phyloP scores from a whole-genome alignment of 1,140 invertebrate species.

The Drosophila pseudoobscura region DNA sequence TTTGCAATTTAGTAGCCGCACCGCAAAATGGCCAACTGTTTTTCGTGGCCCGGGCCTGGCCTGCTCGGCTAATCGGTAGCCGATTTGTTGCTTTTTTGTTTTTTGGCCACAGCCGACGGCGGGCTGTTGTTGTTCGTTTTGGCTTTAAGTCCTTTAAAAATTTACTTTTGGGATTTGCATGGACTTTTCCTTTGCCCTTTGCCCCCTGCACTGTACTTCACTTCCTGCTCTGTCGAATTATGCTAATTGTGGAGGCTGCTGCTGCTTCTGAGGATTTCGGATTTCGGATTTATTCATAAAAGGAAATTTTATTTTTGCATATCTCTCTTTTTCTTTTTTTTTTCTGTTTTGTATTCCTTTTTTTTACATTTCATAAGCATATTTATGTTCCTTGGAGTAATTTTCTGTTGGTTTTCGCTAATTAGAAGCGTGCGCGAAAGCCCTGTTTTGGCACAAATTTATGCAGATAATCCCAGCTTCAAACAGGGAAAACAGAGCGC shows the following conservation, averaged over 20 bases:
- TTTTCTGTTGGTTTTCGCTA: slow-evolving; percentile 64
- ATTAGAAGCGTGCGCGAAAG: slow-evolving; percentile 62
- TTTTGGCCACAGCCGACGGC: too few species aligned
- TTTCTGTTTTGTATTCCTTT: not conserved
- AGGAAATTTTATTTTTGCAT: slow-evolving; percentile 6
- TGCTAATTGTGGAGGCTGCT: slow-evolving; percentile 57
- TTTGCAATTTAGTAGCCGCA: slow-evolving; percentile 63
- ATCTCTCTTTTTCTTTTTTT: not conserved
- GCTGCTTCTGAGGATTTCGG: slow-evolving; percentile 5
- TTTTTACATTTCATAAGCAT: slow-evolving; percentile 44
- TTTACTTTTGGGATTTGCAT: slow-evolving; percentile 30
- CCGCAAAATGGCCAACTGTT: slow-evolving; percentile 70
- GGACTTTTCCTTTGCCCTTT: slow-evolving; percentile 15
- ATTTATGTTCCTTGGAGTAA: slow-evolving; percentile 44
- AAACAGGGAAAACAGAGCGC: not conserved
- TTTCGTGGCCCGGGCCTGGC: slow-evolving; percentile 20
- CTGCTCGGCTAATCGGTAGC: slow-evolving; percentile 60
- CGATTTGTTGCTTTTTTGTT: slow-evolving; percentile 64
- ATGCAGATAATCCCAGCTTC: slow-evolving; percentile 59
- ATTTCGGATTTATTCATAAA: slow-evolving; percentile 44
- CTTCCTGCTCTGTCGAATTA: slow-evolving; percentile 38
- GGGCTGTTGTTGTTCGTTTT: slow-evolving; percentile 34
- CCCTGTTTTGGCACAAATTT: slow-evolving; percentile 49
- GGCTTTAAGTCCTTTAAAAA: slow-evolving; percentile 26
- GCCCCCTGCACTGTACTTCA: slow-evolving; percentile 24